Percentiles rank a stretch among this genome's conserved stretches.
These are phyloP conservation scores for Halcyon malimbica DNA, from an alignment of 2,113 vertebrate genomes.

Conservation along the genomic window DNA sequence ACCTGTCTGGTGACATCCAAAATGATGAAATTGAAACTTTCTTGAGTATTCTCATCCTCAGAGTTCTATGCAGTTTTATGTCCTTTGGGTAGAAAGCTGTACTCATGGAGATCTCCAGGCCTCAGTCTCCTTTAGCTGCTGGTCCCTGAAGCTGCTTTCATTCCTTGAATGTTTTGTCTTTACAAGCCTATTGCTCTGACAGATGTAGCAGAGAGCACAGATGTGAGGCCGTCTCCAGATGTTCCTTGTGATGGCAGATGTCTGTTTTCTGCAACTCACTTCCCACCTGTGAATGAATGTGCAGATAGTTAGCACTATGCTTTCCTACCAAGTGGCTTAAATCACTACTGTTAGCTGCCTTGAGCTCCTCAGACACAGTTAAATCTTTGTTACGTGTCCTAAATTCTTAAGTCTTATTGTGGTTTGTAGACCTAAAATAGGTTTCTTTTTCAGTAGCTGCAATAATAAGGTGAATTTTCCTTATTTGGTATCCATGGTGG, in stretches of 20 bases:
- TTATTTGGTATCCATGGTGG: background rate
- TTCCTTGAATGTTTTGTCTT: background rate
- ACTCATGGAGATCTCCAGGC: background rate
- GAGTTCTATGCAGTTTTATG: background rate
- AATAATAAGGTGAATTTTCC: background rate
- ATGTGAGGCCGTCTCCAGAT: fast-evolving
- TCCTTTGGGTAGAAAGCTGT: background rate
- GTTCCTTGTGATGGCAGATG: background rate
- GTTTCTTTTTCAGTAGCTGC: background rate
- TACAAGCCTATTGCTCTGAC: background rate
- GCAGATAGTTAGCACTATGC: fast-evolving
- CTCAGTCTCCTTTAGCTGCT: background rate
- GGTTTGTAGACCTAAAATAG: background rate
- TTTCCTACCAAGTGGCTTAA: background rate
- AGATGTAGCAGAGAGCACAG: background rate
- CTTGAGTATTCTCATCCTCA: background rate
- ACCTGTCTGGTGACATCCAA: background rate
- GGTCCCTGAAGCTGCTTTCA: background rate
- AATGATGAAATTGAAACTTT: background rate
- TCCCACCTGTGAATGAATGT: background rate
- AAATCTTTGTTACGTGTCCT: background rate
- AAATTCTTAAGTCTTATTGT: background rate
- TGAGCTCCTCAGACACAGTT: background rate
- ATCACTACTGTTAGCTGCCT: background rate
- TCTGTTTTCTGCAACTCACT: background rate